Conservation (phyloP, 2,113 vertebrate species). For the Porphyrio hochstetteri region DNA sequence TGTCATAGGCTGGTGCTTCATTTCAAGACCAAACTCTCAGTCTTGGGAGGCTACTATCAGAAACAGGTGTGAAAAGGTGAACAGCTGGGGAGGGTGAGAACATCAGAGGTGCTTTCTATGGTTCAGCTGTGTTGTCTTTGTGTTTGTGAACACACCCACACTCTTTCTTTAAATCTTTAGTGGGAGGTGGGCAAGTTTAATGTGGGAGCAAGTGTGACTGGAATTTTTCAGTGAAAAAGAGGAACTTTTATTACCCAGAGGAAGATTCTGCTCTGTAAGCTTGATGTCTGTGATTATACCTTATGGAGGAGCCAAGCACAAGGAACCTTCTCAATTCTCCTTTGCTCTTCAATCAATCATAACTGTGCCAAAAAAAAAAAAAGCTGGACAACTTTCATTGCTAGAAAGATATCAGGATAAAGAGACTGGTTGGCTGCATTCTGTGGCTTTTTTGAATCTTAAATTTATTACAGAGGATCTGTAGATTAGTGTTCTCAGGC, state of each 20-base stretch:
- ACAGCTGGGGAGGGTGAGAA: neutral
- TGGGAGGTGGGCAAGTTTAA: neutral
- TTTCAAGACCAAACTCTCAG: neutral
- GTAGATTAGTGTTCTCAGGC: neutral
- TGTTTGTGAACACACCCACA: neutral
- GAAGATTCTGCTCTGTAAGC: neutral
- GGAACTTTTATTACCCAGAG: neutral
- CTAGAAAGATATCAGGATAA: neutral
- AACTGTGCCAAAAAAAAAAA: neutral
- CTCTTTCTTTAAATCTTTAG: neutral
- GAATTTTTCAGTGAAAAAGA: neutral
- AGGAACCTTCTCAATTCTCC: neutral
- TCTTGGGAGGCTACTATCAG: neutral
- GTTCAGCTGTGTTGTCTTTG: neutral
- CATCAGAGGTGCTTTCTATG: neutral
- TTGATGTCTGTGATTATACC: neutral
- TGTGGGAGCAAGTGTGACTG: neutral
- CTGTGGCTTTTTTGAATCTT: neutral
- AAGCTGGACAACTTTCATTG: neutral
- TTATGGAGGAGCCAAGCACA: neutral
- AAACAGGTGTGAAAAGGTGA: neutral
- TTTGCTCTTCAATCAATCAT: neutral
- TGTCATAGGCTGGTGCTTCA: neutral
- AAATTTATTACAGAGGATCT: neutral
- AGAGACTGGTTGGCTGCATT: neutral